These are phyloP conservation scores for Scaeva pyrastri DNA, from an alignment of 2,888 invertebrate genomes.

Conservation along the genomic window DNA sequence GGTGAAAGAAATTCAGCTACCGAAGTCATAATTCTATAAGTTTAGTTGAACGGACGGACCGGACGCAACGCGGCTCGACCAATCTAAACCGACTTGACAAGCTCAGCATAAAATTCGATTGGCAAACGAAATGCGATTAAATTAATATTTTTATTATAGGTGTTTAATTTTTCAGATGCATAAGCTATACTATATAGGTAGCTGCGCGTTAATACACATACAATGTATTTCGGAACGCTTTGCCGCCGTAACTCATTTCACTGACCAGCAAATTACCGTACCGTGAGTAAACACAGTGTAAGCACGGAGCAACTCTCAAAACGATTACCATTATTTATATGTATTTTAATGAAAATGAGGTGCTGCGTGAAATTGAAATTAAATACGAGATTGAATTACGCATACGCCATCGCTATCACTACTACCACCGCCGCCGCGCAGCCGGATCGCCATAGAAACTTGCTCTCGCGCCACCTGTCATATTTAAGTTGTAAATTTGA, in stretches of 20 bases:
- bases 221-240: neutral
- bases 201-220: too few species aligned
- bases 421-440: too few species aligned
- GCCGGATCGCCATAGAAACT: too few species aligned
- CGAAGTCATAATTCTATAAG: slow-evolving; percentile 6
- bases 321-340: slow-evolving; percentile 11
- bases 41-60: neutral
- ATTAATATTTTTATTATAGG: slow-evolving; percentile 28
- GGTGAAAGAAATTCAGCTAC: slow-evolving; percentile 5
- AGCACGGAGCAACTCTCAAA: neutral
- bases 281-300: neutral
- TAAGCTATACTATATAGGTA: too few species aligned
- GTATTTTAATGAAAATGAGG: neutral
- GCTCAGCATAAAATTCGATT: slow-evolving; percentile 33
- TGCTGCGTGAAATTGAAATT: neutral
- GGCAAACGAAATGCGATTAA: slow-evolving; percentile 9
- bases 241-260: neutral
- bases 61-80: neutral
- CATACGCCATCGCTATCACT: too few species aligned
- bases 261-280: neutral
- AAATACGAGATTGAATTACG: slow-evolving; percentile 1
- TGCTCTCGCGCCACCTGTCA: too few species aligned
- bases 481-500: too few species aligned
- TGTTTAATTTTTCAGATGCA: neutral
- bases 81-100: neutral